A percentile compares a stretch with the other conserved stretches of the same genome.
These are phyloP conservation scores for Hyposmocoma kahamanoa DNA, from an alignment of 1,140 invertebrate species.

Conservation along the genomic window DNA sequence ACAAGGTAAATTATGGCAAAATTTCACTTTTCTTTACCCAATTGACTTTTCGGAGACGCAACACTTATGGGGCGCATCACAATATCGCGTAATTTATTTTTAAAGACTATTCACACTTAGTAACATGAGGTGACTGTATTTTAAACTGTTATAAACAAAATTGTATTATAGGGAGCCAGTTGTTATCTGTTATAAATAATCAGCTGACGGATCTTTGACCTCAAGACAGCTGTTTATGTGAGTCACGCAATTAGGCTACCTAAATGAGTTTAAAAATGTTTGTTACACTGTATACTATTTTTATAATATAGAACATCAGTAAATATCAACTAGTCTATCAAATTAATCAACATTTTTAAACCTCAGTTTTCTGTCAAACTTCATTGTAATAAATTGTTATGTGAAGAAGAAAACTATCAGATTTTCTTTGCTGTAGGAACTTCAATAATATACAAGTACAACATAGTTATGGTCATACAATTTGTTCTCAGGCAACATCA, in stretches of 20 bases:
- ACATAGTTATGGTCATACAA: not conserved
- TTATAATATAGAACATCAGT: too few relatives aligned
- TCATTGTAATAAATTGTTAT: too few relatives aligned
- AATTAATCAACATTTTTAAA: too few relatives aligned
- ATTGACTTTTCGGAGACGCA: not conserved
- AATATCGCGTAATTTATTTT: too few relatives aligned
- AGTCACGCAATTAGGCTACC: not conserved
- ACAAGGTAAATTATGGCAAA: slow-evolving; percentile 75
- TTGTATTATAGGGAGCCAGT: not conserved
- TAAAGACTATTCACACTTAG: too few relatives aligned
- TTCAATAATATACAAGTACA: not conserved
- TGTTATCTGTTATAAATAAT: slow-evolving; percentile 26
- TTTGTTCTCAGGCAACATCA: slow-evolving; percentile 77
- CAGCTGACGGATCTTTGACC: slow-evolving; percentile 66
- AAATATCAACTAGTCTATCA: too few relatives aligned
- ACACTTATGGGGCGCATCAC: not conserved
- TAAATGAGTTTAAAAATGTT: too few relatives aligned
- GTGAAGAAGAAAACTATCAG: too few relatives aligned
- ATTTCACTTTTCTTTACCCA: not conserved
- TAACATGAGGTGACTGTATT: not conserved
- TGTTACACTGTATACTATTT: too few relatives aligned
- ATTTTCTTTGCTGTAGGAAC: too few relatives aligned
- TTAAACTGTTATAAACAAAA: not conserved
- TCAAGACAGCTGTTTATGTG: slow-evolving; percentile 44
- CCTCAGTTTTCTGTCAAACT: too few relatives aligned